Evolutionary conservation across 2,888 invertebrate species (phyloP).

Genomic region (Ligdia adustata): DNA sequence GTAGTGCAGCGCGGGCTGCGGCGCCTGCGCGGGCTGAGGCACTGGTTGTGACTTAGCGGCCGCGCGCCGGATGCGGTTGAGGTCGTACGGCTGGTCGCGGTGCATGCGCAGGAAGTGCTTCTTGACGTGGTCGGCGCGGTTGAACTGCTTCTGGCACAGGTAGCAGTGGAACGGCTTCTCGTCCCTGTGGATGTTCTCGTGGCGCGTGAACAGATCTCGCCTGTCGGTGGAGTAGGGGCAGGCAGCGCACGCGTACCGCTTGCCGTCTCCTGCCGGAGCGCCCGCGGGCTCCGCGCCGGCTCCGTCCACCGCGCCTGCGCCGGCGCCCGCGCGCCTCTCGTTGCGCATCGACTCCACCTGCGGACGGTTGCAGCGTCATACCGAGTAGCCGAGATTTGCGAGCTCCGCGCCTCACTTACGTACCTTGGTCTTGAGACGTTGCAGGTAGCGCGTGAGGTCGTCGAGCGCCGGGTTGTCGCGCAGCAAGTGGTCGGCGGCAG

Average conservation of each 20-base stretch:
- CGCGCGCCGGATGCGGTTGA: constrained; percentile 90
- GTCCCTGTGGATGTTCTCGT: constrained; percentile 96
- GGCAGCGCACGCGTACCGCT: constrained; percentile 93
- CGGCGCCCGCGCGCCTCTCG: constrained; percentile 50
- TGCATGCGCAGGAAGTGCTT: constrained; percentile 97
- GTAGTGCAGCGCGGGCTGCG: constrained; percentile 47
- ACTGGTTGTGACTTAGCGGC: constrained; percentile 84
- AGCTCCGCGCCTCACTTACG: not conserved
- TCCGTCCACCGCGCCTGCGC: constrained; percentile 31
- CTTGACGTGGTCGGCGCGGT: constrained; percentile 96
- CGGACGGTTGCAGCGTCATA: too few species aligned
- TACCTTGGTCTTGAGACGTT: constrained; percentile 87
- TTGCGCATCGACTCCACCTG: constrained; percentile 71
- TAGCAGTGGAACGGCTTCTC: constrained; percentile 98
- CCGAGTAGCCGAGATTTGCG: too few species aligned
- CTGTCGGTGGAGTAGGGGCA: constrained; percentile 97
- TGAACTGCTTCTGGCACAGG: constrained; percentile 96
- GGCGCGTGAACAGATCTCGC: constrained; percentile 94
- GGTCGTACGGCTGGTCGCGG: constrained; percentile 93
- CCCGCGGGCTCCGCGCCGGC: constrained; percentile 25
- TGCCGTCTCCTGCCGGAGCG: constrained; percentile 60
- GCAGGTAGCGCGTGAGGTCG: constrained; percentile 89
- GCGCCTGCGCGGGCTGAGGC: constrained; percentile 53
- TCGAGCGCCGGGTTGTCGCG: constrained; percentile 90
- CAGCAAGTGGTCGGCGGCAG: constrained; percentile 84